These are phyloP conservation scores for Castor canadensis DNA, from an alignment of 2,113 vertebrate species.

Conservation along the genomic window DNA sequence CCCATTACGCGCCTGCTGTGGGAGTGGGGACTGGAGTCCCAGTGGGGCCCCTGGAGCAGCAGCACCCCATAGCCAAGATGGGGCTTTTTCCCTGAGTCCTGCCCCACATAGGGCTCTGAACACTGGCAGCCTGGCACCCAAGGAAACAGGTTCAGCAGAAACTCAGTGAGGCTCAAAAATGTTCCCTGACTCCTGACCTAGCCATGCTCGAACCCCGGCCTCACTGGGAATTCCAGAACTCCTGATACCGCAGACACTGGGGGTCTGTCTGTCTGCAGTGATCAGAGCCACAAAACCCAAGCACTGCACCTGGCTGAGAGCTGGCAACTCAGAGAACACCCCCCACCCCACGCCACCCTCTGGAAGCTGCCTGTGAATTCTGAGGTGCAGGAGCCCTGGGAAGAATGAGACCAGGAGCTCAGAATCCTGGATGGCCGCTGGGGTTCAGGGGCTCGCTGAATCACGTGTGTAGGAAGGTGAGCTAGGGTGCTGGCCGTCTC, in stretches of 20 bases:
- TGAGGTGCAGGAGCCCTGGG: slow-evolving; percentile 58
- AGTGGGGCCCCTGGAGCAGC: too few species aligned
- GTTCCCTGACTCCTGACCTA: background rate
- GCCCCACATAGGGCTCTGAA: background rate
- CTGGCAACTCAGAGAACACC: too few species aligned
- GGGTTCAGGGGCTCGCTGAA: slow-evolving; percentile 57
- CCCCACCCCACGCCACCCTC: too few species aligned
- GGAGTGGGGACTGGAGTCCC: too few species aligned
- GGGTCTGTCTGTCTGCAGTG: background rate
- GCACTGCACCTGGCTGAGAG: too few species aligned
- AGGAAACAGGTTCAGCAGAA: background rate
- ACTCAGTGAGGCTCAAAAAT: background rate
- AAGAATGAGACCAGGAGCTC: slow-evolving; percentile 53
- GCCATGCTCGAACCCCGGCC: background rate
- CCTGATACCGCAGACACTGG: background rate
- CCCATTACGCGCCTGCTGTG: too few species aligned
- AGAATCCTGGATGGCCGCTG: slow-evolving; percentile 21
- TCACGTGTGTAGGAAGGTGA: slow-evolving; percentile 23
- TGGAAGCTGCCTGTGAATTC: slow-evolving; percentile 23
- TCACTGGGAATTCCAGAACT: background rate
- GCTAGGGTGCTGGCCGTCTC: slow-evolving; percentile 42
- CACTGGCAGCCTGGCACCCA: background rate
- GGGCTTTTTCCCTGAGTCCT: background rate
- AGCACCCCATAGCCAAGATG: too few species aligned
- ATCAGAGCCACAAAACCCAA: background rate